Evolutionary conservation across 2,797 vertebrate genomes (phyloP).

Genomic region (Monodelphis domestica): DNA sequence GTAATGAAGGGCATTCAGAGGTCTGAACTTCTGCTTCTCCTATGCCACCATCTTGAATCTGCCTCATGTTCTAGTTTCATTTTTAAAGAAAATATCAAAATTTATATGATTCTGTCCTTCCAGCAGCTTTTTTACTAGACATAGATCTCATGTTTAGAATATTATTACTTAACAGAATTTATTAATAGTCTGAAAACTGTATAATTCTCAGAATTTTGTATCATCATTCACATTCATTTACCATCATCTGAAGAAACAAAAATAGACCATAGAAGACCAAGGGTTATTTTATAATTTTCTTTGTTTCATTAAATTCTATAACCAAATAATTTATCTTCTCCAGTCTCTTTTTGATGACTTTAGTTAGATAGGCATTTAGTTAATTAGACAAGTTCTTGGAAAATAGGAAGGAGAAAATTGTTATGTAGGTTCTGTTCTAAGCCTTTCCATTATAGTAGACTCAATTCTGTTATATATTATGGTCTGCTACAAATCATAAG

Average conservation of each 20-base stretch:
- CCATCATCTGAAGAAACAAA: neutral
- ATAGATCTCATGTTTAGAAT: neutral
- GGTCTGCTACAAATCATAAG: neutral
- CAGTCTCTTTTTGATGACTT: neutral
- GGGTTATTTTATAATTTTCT: neutral
- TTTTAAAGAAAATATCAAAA: no score
- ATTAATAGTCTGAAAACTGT: neutral
- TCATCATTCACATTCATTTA: neutral
- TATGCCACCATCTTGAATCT: no score
- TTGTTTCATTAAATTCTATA: neutral
- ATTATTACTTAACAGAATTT: neutral
- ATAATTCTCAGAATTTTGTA: neutral
- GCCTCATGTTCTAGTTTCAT: no score
- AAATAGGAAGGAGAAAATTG: neutral
- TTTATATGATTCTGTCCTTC: neutral
- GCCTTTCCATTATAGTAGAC: neutral
- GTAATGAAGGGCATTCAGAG: no score
- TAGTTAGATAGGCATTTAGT: neutral
- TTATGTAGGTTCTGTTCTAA: neutral
- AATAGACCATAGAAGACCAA: neutral
- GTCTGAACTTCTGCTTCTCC: no score
- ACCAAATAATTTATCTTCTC: neutral
- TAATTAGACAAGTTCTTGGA: neutral
- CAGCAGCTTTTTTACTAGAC: neutral
- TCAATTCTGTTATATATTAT: neutral